Conservation (phyloP, 2,888 invertebrate species). For the Acheta domesticus region DNA sequence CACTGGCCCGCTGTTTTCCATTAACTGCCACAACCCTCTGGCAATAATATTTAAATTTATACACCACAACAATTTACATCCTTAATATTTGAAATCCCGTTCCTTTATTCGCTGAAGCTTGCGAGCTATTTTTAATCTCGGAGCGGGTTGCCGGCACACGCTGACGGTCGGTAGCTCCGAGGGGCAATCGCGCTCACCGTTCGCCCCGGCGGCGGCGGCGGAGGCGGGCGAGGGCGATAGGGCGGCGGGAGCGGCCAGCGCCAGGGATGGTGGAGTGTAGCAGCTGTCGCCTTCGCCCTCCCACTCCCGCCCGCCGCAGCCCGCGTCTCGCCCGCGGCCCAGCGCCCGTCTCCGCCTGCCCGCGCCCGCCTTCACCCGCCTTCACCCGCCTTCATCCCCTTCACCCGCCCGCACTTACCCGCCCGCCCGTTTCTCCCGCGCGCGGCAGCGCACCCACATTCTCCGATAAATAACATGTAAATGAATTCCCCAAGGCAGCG, state of each 20-base stretch:
- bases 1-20: too few species aligned
- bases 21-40: too few species aligned
- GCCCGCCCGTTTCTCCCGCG: background rate
- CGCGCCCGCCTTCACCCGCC: background rate
- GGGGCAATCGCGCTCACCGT: background rate
- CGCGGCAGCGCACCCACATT: background rate
- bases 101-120: background rate
- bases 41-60: background rate
- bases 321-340: background rate
- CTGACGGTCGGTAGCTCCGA: too few species aligned
- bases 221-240: background rate
- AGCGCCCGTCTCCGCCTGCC: background rate
- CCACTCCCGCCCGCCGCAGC: background rate
- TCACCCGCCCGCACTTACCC: background rate
- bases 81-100: background rate
- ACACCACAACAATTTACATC: background rate
- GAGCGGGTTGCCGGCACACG: background rate
- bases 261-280: too few species aligned
- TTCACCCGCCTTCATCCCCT: background rate
- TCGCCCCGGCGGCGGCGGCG: background rate
- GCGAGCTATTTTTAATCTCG: background rate
- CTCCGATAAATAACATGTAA: slow-evolving; percentile 18
- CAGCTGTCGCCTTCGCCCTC: background rate
- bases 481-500: slow-evolving; percentile 18
- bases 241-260: background rate